These are phyloP conservation scores for Aporophyla lueneburgensis DNA, from an alignment of 2,888 invertebrate genomes.

Conservation along the genomic window DNA sequence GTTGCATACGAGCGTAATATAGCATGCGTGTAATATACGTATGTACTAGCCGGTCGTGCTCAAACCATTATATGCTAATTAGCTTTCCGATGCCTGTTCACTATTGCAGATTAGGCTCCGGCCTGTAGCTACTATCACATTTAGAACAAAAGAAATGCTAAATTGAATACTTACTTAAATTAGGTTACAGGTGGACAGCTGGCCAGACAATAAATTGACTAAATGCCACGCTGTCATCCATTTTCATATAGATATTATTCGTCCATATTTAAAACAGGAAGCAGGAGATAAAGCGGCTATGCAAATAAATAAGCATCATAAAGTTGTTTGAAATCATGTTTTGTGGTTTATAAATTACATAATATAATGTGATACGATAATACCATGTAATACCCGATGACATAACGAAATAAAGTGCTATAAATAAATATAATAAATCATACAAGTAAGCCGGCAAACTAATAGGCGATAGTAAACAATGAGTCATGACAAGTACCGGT, in stretches of 20 bases:
- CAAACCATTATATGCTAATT: conserved; percentile 85
- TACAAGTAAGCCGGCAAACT: conserved; percentile 75
- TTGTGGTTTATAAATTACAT: conserved; percentile 26
- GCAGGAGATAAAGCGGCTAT: conserved; percentile 39
- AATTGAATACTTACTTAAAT: conserved; percentile 33
- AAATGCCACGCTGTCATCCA: conserved; percentile 13
- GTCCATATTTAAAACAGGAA: conserved; percentile 44
- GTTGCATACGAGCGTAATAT: conserved; percentile 79
- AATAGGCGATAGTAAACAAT: conserved; percentile 80
- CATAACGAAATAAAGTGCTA: conserved; percentile 38
- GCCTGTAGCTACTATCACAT: conserved; percentile 61
- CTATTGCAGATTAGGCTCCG: conserved; percentile 72
- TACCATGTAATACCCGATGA: conserved; percentile 35
- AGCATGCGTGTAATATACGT: conserved; percentile 52
- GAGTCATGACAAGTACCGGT: conserved; percentile 84
- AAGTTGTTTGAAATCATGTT: conserved; percentile 29
- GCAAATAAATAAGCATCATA: conserved; percentile 45
- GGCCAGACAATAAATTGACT: conserved; percentile 19
- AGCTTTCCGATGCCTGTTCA: conserved; percentile 78
- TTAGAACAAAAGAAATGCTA: conserved; percentile 63
- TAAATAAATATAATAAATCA: conserved; percentile 68
- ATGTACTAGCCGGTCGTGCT: conserved; percentile 74
- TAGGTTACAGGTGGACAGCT: conserved; percentile 34
- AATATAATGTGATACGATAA: conserved; percentile 27
- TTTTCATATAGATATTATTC: conserved; percentile 13